Evolutionary conservation across 2,797 vertebrate genomes (phyloP).

Genomic region (Iguana delicatissima): DNA sequence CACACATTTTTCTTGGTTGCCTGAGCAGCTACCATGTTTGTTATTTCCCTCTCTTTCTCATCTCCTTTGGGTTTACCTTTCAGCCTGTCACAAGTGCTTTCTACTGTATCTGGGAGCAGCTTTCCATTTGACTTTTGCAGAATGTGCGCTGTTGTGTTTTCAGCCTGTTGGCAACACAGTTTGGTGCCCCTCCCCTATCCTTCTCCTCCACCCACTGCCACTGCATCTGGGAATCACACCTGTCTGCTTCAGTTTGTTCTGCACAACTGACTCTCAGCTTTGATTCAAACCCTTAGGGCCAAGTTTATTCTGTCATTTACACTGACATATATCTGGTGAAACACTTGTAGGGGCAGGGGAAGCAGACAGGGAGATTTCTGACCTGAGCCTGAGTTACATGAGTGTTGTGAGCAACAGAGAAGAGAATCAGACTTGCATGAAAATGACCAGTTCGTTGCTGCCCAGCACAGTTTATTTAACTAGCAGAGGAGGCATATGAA

Average conservation of each 20-base stretch:
- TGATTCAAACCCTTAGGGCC: neutral
- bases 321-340: constrained; percentile 16
- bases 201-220: too few species aligned
- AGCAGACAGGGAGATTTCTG: neutral
- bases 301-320: neutral
- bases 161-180: neutral
- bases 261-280: accelerated
- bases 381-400: neutral
- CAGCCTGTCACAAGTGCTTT: constrained; percentile 19
- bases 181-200: too few species aligned
- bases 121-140: neutral
- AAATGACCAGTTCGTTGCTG: neutral
- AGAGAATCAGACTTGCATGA: neutral
- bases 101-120: neutral
- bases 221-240: too few species aligned
- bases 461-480: neutral
- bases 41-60: neutral
- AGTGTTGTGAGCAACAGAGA: neutral
- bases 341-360: neutral
- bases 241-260: constrained; percentile 16
- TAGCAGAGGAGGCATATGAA: too few species aligned
- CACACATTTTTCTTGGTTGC: too few species aligned
- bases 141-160: too few species aligned
- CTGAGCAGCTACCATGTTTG: too few species aligned
- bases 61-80: constrained; percentile 5